Base-by-base conservation (phyloP, 2,888 invertebrate genomes). In the Parnassius smintheus region DNA sequence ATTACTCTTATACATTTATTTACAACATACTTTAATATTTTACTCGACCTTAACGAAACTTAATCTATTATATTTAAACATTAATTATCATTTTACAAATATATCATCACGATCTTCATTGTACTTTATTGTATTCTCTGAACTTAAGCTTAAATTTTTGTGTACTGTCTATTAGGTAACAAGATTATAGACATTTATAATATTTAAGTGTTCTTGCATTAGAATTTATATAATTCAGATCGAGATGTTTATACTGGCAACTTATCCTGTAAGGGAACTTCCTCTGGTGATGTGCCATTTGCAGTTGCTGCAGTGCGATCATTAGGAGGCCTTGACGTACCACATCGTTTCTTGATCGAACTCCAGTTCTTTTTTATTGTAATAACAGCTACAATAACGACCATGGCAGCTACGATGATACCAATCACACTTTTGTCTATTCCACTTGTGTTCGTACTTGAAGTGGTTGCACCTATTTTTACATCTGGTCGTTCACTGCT, bases 281-380 rank as follows among this genome's bases (percentile, higher is more conserved):
- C 89, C 72, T 89, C 91, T 25, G 89, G 88, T 10, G 82, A 61
- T 9, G 84, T 78, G 22, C 86, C 86, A 64, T 88, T 89, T 12
- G 77, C 75, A 54, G 74, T 83, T 41, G 74, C 73, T 11, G 72
- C 77, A 48, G 76, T 72, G 45, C 84, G 79, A 25, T 85, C 88
- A 65, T 80, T 82, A 4, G 83, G 81, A 51, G 82, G 74, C 68
- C 86, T 81, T 12, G 87, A 84, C 9, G 89, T 88, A 68, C 82
- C 82, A 66, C 89, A 91, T 60, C 81, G 74, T 62, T 85, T 88
- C 68, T 72, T 87, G 49, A 92, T 89, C n/a, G 89, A 88, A 71
- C 88, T 92, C 87, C 93, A 92, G 75, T 92, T 93, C 79, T 93
- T 93, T 75, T 93, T 93, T 10, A 92, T 84, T 12, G 91, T 88